These are phyloP conservation scores for Rhinogobius similis DNA, from an alignment of 2,113 vertebrate species.

Conservation along the genomic window DNA sequence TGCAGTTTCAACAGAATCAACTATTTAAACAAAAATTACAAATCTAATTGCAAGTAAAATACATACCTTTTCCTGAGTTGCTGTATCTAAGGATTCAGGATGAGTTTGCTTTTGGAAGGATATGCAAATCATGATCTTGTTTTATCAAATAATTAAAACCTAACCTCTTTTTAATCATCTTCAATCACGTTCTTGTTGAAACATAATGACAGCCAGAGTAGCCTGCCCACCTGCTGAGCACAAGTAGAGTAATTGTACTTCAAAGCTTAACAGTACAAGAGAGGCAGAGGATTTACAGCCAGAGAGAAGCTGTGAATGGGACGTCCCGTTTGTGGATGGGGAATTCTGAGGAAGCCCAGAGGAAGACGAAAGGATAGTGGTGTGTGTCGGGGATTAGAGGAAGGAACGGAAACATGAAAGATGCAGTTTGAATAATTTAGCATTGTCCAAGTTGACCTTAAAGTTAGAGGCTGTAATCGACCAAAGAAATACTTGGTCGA, in stretches of 20 bases:
- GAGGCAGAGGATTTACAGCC: background rate
- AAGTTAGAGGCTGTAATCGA: too few species aligned
- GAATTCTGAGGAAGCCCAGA: conserved; percentile 73
- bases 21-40: too few species aligned
- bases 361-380: conserved; percentile 14
- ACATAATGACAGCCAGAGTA: background rate
- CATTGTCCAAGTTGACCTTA: background rate
- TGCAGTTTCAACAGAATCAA: too few species aligned
- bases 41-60: too few species aligned
- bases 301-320: background rate
- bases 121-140: background rate
- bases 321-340: conserved; percentile 43
- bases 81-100: background rate
- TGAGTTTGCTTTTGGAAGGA: background rate
- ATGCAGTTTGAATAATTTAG: conserved; percentile 2
- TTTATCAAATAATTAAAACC: background rate
- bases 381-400: conserved; percentile 6
- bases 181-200: background rate
- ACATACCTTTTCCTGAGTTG: background rate
- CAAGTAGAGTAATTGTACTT: background rate
- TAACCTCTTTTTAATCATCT: background rate
- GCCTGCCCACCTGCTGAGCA: background rate
- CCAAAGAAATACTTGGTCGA: too few species aligned
- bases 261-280: background rate
- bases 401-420: conserved; percentile 16